Base-by-base conservation (phyloP, 2,797 vertebrate genomes). In the Coracias cyanogaster region DNA sequence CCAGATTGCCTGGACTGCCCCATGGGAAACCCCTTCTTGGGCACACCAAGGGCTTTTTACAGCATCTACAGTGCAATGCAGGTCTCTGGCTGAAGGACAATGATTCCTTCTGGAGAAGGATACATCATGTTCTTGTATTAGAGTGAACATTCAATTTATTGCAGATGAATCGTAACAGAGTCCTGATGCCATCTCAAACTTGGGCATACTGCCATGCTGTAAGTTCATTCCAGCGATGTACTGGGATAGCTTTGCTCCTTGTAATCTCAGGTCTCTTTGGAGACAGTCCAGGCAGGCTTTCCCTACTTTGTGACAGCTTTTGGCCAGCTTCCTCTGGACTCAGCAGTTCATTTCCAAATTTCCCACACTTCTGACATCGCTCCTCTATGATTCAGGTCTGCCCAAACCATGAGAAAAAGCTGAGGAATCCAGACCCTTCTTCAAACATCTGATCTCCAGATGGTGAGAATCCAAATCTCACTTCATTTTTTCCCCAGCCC, bases 201-300 rank as follows among this genome's bases (percentile, higher is more conserved):
- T 78, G 84, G 94, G 95, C 95, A 77, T 3, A 2, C 20, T 89
- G 92, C 92, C 92, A 94, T 20, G n/a, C 89, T 1, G 3, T 67
- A 89, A 78, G 84, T 78, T 92, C 67, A 89, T 91, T 96, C 81
- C 74, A 92, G 64, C 0, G 0, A 95, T 60, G 58, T 51, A 72
- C 76, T 57, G 81, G 93, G 86, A 92, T 39, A 37, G 39, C 48
- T 95, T 94, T 87, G 26, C 67, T 93, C 15, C 48, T 62, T 35
- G 73, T 80, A 82, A 52, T 80, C 71, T 89, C 61, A 67, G 73
- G 74, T 71, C 43, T 84, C 62, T 86, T 93, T 92, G 92, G 93
- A 94, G 16, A 80, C 31, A 64, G 41, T 74, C 86, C 95, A 97
- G 65, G 48, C 17, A 94, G 90, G 86, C 71, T 84, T 94, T 82